Conservation (phyloP, 2,888 invertebrate species). For the Leptinotarsa peninsularis region DNA sequence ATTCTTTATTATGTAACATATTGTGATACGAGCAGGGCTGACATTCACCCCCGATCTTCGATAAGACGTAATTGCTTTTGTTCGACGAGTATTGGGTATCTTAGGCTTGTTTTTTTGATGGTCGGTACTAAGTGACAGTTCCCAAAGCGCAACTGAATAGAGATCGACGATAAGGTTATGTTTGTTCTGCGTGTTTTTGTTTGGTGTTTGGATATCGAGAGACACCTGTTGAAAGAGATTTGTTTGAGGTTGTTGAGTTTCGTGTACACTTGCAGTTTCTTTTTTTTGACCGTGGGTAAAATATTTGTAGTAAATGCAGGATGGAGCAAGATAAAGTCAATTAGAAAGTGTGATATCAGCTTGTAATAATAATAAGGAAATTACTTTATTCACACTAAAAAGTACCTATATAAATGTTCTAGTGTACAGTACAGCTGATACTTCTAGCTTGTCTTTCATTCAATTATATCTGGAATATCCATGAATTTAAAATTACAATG, state of each 20-base stretch:
- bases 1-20: slow-evolving; percentile 51
- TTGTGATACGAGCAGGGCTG: slow-evolving; percentile 50
- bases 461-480: no score
- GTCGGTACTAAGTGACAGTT: slow-evolving; percentile 51
- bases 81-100: slow-evolving; percentile 26
- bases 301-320: not conserved
- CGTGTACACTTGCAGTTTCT: slow-evolving; percentile 24
- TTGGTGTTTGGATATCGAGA: slow-evolving; percentile 46
- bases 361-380: no score
- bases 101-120: slow-evolving; percentile 37
- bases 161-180: slow-evolving; percentile 51
- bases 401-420: no score
- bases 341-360: not conserved
- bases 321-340: not conserved
- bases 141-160: slow-evolving; percentile 36
- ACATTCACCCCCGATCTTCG: slow-evolving; percentile 21
- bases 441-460: no score
- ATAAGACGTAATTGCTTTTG: slow-evolving; percentile 35
- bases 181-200: slow-evolving; percentile 48
- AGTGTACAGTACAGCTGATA: no score
- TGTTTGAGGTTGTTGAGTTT: slow-evolving; percentile 31
- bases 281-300: slow-evolving; percentile 20
- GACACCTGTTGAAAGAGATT: slow-evolving; percentile 51
- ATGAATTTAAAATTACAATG: no score
- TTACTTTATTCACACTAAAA: no score